Evolutionary conservation across 2,797 vertebrate genomes (phyloP).

Genomic region (Scleropages formosus): DNA sequence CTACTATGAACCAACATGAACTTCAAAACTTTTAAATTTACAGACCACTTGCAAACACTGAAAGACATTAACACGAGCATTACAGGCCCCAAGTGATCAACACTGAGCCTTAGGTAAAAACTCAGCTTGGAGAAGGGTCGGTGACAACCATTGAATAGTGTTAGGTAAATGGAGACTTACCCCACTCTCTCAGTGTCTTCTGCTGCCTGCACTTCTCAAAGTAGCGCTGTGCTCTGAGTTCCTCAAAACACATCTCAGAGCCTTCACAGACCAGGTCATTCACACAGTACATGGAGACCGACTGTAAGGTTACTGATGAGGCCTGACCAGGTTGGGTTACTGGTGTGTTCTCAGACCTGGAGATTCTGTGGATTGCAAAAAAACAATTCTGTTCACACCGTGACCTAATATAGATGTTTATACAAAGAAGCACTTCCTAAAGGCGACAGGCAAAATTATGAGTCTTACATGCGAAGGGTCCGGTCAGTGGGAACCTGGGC

Average conservation of each 20-base stretch:
- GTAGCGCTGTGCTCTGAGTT: conserved; percentile 66
- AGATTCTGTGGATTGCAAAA: conserved; percentile 54
- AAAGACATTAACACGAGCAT: too few species aligned
- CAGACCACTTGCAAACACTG: too few species aligned
- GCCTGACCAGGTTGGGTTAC: not conserved
- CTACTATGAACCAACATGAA: too few species aligned
- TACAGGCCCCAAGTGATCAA: not conserved
- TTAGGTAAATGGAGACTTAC: conserved; percentile 51
- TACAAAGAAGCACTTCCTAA: not conserved
- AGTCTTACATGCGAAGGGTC: conserved; percentile 55
- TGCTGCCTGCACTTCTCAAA: conserved; percentile 61
- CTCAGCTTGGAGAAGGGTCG: not conserved
- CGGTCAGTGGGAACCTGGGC: conserved; percentile 30
- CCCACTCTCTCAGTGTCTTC: conserved; percentile 58
- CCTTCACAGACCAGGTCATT: conserved; percentile 70
- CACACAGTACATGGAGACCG: conserved; percentile 72
- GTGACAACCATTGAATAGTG: not conserved
- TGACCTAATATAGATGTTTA: not conserved
- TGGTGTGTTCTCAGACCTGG: conserved; percentile 60
- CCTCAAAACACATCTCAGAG: conserved; percentile 77
- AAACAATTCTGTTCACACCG: not conserved
- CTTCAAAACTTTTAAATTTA: too few species aligned
- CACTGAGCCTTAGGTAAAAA: not conserved
- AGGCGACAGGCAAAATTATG: not conserved
- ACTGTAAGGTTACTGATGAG: conserved; percentile 35